These are phyloP conservation scores for Agonopterix heracliana DNA, from an alignment of 2,888 invertebrate genomes.

Conservation along the genomic window DNA sequence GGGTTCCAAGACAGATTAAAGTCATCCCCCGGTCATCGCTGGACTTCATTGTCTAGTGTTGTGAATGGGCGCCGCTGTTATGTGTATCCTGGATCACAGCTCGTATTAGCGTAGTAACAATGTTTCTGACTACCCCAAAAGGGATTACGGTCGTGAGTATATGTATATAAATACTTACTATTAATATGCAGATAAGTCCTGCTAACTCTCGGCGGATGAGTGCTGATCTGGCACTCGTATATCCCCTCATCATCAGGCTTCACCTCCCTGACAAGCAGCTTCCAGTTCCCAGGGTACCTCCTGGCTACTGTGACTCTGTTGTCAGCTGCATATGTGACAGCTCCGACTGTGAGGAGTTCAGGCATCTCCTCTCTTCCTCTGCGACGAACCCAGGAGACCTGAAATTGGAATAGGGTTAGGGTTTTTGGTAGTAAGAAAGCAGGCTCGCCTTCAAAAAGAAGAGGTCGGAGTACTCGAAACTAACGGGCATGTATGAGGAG, in stretches of 20 bases:
- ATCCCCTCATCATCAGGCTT: conserved; percentile 80
- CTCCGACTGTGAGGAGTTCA: conserved; percentile 81
- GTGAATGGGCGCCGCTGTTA: too few species aligned
- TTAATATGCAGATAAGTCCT: conserved; percentile 80
- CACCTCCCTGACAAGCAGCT: conserved; percentile 78
- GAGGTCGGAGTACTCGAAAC: too few species aligned
- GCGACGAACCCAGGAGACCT: conserved; percentile 84
- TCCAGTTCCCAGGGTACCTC: conserved; percentile 79
- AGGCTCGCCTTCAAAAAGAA: not conserved
- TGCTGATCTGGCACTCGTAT: conserved; percentile 84
- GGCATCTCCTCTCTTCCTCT: conserved; percentile 77
- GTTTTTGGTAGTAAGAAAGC: too few species aligned
- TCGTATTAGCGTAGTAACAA: too few species aligned
- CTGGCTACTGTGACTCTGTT: conserved; percentile 79
- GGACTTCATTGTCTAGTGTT: too few species aligned
- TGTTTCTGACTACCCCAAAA: too few species aligned
- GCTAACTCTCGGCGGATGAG: conserved; percentile 82
- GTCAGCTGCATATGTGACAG: conserved; percentile 81
- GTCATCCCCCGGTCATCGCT: too few species aligned
- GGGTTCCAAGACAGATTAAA: too few species aligned
- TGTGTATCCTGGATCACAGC: too few species aligned
- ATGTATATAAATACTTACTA: too few species aligned
- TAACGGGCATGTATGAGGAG: too few species aligned
- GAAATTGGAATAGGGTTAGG: not conserved
- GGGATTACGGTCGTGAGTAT: too few species aligned